Percentiles rank a stretch among this genome's conserved stretches.
phyloP scores from a whole-genome alignment of 2,888 invertebrate genomes.

The Meganola albula region DNA sequence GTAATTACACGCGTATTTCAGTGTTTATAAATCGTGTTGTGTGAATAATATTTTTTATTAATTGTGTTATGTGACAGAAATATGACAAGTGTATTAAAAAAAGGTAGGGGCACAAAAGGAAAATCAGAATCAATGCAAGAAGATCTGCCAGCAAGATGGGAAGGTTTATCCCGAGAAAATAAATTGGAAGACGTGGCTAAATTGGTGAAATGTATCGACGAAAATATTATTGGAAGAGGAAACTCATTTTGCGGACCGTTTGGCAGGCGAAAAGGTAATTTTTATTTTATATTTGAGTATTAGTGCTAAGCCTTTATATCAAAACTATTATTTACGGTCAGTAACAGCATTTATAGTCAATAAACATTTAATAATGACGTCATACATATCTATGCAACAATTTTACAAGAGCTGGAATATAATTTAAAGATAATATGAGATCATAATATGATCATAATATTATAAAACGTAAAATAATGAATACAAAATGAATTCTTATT shows the following conservation, averaged over 20 bases:
- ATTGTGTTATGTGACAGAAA: slow-evolving; percentile 58
- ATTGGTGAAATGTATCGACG: slow-evolving; percentile 87
- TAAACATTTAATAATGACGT: too few species aligned
- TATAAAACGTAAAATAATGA: too few species aligned
- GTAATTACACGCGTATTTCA: slow-evolving; percentile 20
- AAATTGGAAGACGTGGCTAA: slow-evolving; percentile 83
- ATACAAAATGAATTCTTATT: slow-evolving; percentile 8
- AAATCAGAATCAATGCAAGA: slow-evolving; percentile 76
- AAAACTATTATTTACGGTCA: too few species aligned
- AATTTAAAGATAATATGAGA: too few species aligned
- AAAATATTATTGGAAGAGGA: slow-evolving; percentile 88
- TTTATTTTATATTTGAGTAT: background rate
- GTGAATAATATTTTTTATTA: slow-evolving; percentile 14
- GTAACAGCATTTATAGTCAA: too few species aligned
- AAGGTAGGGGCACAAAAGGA: slow-evolving; percentile 67
- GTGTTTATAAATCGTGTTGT: slow-evolving; percentile 24
- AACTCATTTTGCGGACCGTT: slow-evolving; percentile 90
- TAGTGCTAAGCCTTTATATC: too few species aligned
- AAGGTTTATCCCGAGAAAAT: slow-evolving; percentile 50
- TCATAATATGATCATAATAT: too few species aligned
- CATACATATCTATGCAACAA: too few species aligned
- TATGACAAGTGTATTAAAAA: slow-evolving; percentile 75
- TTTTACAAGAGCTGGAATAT: too few species aligned
- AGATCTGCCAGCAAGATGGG: slow-evolving; percentile 66
- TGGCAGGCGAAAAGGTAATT: slow-evolving; percentile 87